phyloP scores from a whole-genome alignment of 2,888 invertebrate species.

The Drosophila diplacantha region DNA sequence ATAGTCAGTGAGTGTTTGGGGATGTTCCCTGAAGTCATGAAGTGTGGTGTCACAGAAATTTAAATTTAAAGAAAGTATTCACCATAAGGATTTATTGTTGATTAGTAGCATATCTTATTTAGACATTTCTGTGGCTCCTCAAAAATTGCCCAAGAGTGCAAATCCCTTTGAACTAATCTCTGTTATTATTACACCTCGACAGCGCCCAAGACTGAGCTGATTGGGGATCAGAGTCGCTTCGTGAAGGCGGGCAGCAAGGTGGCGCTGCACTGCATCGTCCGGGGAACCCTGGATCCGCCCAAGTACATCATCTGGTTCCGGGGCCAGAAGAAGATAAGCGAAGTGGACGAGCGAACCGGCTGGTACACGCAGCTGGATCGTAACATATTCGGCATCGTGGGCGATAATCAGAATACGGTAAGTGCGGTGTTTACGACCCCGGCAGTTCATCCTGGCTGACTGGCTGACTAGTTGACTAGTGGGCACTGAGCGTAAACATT shows the following conservation, averaged over 20 bases:
- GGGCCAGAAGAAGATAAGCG: constrained; percentile 75
- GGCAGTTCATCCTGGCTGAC: constrained; percentile 1
- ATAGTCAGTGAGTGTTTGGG: constrained; percentile 86
- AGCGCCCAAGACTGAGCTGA: constrained; percentile 94
- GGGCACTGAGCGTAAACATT: constrained; percentile 41
- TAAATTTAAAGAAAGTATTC: no score
- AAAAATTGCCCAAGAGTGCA: not conserved
- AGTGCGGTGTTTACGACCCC: constrained; percentile 40
- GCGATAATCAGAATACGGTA: constrained; percentile 77
- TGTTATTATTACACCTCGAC: constrained; percentile 49
- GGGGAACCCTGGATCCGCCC: constrained; percentile 92
- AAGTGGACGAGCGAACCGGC: constrained; percentile 73
- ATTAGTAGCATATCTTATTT: not conserved
- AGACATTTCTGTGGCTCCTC: not conserved
- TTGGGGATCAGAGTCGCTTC: constrained; percentile 92
- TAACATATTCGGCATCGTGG: constrained; percentile 74
- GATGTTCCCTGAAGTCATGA: not conserved
- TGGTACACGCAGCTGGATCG: constrained; percentile 77
- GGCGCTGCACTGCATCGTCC: constrained; percentile 91
- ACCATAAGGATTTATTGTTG: not conserved
- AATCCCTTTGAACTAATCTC: no score
- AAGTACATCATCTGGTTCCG: constrained; percentile 97
- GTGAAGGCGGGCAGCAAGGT: constrained; percentile 94
- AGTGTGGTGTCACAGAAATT: not conserved
- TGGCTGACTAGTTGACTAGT: constrained; percentile 10